Evolutionary conservation across 2,113 vertebrate genomes (phyloP).

Genomic region (Anoura caudifer): DNA sequence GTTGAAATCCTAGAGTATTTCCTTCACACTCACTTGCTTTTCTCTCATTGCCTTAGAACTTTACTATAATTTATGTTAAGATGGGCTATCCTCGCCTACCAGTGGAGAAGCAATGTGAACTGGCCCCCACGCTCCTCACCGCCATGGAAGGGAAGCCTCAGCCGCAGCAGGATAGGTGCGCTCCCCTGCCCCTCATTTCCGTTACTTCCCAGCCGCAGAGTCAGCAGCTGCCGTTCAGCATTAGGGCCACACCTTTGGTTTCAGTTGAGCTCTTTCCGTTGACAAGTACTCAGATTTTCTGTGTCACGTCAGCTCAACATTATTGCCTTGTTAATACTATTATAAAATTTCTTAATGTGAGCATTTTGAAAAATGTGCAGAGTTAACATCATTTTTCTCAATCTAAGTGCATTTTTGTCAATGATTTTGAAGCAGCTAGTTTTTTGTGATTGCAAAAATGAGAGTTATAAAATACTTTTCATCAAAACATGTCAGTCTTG

Average conservation of each 20-base stretch:
- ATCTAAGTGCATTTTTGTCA: neutral
- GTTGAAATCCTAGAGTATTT: conserved; percentile 18
- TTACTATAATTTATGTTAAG: conserved; percentile 99
- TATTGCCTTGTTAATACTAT: neutral
- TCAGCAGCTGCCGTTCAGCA: neutral
- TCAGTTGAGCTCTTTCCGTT: neutral
- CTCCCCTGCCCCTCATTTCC: neutral
- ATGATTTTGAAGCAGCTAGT: conserved; percentile 32
- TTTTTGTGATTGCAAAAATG: conserved; percentile 15
- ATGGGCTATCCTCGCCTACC: conserved; percentile 98
- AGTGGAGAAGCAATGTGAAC: conserved; percentile 95
- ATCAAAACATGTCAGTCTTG: neutral
- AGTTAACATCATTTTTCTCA: neutral
- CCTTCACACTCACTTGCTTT: conserved; percentile 24
- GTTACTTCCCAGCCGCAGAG: neutral
- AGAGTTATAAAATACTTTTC: neutral
- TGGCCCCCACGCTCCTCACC: conserved; percentile 97
- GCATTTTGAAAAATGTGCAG: neutral
- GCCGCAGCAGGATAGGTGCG: conserved; percentile 97
- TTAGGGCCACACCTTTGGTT: neutral
- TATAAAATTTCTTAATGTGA: neutral
- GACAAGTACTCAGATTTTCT: neutral
- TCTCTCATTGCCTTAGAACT: conserved; percentile 87
- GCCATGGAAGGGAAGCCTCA: conserved; percentile 99
- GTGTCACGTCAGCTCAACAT: neutral